Percentiles rank a stretch among this genome's conserved stretches.
phyloP scores from a whole-genome alignment of 2,797 vertebrate species.

The Urosaurus nigricauda region DNA sequence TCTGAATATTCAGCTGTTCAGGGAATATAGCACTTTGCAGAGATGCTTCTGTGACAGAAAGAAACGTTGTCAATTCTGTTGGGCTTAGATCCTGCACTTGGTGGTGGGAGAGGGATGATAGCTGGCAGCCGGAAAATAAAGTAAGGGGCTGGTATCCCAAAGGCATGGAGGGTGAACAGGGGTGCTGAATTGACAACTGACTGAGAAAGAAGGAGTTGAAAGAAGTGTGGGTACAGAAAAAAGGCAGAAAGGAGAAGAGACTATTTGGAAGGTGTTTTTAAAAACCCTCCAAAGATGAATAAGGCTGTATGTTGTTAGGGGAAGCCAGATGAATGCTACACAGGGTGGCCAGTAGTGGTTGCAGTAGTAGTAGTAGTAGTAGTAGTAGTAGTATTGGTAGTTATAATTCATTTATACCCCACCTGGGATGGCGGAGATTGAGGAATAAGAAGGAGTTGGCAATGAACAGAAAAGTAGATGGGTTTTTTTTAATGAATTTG shows the following conservation, averaged over 20 bases:
- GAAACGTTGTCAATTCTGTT: not conserved
- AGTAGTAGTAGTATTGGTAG: no score
- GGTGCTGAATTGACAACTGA: not conserved
- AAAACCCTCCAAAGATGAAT: not conserved
- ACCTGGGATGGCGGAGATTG: not conserved
- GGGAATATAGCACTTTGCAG: constrained; percentile 6
- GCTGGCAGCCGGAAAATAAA: not conserved
- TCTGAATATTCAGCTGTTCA: not conserved
- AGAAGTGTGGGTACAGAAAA: not conserved
- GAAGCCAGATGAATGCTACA: not conserved
- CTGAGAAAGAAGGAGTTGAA: not conserved
- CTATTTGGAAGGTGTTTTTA: not conserved
- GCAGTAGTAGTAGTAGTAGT: no score
- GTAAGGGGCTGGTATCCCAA: not conserved
- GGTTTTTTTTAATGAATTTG: not conserved
- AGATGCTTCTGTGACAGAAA: not conserved
- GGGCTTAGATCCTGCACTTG: not conserved
- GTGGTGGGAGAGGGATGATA: not conserved
- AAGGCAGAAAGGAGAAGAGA: not conserved
- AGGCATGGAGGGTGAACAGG: not conserved
- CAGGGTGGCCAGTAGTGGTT: not conserved
- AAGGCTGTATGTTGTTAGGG: not conserved
- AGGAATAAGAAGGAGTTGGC: not conserved
- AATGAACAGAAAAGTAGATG: not conserved
- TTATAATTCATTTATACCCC: no score